Evolutionary conservation across 2,888 invertebrate species (phyloP).

Genomic region (Dinocampus coccinellae): DNA sequence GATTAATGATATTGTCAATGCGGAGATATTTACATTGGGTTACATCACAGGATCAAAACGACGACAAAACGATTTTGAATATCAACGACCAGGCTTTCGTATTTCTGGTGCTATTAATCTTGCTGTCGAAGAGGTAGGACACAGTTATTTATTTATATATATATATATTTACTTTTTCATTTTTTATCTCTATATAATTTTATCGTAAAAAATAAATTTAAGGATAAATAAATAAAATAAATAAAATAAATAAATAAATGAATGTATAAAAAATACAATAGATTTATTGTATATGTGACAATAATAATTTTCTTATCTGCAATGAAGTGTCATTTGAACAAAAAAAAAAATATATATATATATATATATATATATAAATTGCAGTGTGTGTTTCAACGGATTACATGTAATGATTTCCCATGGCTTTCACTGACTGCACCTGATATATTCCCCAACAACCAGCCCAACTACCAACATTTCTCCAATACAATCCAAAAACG

Average conservation of each 20-base stretch:
- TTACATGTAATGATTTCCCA: constrained; percentile 18
- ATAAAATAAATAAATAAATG: not conserved
- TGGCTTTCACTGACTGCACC: constrained; percentile 25
- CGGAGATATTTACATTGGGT: constrained; percentile 81
- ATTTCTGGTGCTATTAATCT: constrained; percentile 89
- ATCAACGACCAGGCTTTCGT: constrained; percentile 81
- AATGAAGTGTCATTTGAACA: not conserved
- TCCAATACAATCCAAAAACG: constrained; percentile 21
- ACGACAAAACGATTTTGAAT: constrained; percentile 82
- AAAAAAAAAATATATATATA: not conserved
- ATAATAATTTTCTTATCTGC: too few species aligned
- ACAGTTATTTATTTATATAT: not conserved
- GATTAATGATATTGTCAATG: constrained; percentile 54
- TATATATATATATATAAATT: constrained; percentile 6
- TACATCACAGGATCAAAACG: constrained; percentile 89
- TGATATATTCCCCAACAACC: constrained; percentile 2
- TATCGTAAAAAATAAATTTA: not conserved
- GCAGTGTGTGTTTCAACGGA: constrained; percentile 2
- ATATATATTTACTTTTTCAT: not conserved
- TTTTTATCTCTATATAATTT: not conserved
- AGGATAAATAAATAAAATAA: not conserved
- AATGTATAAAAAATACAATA: not conserved
- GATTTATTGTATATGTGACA: not conserved
- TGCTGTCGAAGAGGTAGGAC: constrained; percentile 84
- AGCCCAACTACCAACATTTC: not conserved